Evolutionary conservation across 2,888 invertebrate species (phyloP).

Genomic region (Ennomos erosarius): DNA sequence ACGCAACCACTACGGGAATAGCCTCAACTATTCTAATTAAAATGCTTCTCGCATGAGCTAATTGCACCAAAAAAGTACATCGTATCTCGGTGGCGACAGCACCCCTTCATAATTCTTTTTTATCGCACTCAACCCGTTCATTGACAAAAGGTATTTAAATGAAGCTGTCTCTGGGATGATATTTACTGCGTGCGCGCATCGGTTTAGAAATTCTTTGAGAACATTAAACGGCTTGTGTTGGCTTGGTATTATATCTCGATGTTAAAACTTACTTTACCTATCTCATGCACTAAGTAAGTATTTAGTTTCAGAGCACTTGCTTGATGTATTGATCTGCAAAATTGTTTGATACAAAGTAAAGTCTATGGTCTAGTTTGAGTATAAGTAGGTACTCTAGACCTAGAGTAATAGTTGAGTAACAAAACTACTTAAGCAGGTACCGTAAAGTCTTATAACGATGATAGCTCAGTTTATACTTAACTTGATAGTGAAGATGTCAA

Average conservation of each 20-base stretch:
- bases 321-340: no score
- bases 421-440: no score
- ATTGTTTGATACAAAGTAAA: no score
- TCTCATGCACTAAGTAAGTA: conserved; percentile 20
- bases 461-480: no score
- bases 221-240: conserved; percentile 62
- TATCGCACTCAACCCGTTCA: conserved; percentile 83
- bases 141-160: conserved; percentile 86
- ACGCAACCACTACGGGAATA: conserved; percentile 24
- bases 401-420: no score
- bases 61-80: conserved; percentile 63
- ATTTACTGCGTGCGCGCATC: conserved; percentile 73
- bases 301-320: no score
- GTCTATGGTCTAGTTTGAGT: no score
- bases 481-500: no score
- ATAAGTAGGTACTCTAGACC: no score
- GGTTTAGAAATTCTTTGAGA: conserved; percentile 62
- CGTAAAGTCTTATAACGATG: no score
- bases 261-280: conserved; percentile 22
- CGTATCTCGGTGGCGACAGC: conserved; percentile 63
- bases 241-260: no score
- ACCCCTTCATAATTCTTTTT: conserved; percentile 80
- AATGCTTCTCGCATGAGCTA: conserved; percentile 75
- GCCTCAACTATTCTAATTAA: conserved; percentile 65
- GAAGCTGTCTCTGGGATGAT: conserved; percentile 81